Percentiles rank a stretch among this genome's conserved stretches.
phyloP scores from a whole-genome alignment of 2,888 invertebrate genomes.

The Cheilosia urbana region DNA sequence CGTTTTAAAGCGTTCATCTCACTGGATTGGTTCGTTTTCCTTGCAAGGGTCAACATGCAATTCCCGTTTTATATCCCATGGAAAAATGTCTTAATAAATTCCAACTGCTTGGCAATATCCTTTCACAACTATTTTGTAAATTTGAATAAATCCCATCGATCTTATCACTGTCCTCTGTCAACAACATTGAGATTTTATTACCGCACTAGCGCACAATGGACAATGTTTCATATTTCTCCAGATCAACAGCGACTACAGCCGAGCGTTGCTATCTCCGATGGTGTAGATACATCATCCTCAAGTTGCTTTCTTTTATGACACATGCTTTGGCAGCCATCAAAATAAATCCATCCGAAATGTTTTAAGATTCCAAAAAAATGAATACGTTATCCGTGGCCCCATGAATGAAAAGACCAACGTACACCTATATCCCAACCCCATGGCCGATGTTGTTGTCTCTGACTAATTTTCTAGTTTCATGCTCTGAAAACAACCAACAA shows the following conservation, averaged over 20 bases:
- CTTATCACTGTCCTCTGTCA: conserved; percentile 30
- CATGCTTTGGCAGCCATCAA: conserved; percentile 52
- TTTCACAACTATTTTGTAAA: conserved; percentile 38
- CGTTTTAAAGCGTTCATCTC: too few species aligned
- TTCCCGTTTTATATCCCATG: neutral
- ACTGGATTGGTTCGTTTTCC: neutral
- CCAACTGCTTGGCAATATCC: conserved; percentile 24
- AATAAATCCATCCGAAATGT: conserved; percentile 63
- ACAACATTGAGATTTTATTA: conserved; percentile 37
- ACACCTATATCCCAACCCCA: neutral
- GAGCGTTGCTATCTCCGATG: neutral
- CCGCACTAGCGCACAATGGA: neutral
- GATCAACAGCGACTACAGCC: conserved; percentile 9
- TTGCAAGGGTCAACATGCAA: neutral
- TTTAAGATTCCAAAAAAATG: conserved; percentile 70
- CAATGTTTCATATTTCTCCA: conserved; percentile 47
- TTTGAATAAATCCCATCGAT: conserved; percentile 53
- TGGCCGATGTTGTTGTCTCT: conserved; percentile 44
- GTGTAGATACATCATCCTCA: conserved; percentile 17
- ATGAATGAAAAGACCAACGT: conserved; percentile 44
- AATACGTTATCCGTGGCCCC: conserved; percentile 56
- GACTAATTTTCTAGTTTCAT: conserved; percentile 73
- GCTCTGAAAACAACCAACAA: conserved; percentile 57
- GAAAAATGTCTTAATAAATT: conserved; percentile 23
- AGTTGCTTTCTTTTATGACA: conserved; percentile 56